These are phyloP conservation scores for Antedon mediterranea DNA, from an alignment of 53 echinoderm and acorn worm genomes.

Conservation along the genomic window DNA sequence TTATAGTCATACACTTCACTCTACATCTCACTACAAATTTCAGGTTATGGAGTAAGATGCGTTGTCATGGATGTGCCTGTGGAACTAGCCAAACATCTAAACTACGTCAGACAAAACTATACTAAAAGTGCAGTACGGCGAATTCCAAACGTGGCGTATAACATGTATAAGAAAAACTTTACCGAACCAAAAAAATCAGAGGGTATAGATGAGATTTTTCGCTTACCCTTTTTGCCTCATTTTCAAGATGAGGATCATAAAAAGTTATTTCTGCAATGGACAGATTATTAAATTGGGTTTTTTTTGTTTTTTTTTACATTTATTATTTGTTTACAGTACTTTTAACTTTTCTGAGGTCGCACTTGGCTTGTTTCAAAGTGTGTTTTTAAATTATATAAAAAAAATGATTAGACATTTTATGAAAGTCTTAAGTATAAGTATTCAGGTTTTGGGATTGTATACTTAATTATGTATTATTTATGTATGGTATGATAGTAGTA, in stretches of 20 bases:
- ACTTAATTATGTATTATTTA: no score
- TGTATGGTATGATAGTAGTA: no score
- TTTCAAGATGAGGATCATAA: conserved; percentile 49
- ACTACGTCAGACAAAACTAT: conserved; percentile 56
- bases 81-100: conserved; percentile 65
- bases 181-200: conserved; percentile 31
- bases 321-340: no score
- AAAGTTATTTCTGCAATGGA: conserved; percentile 58
- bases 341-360: no score
- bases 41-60: conserved; percentile 63
- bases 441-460: no score
- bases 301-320: no score
- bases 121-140: conserved; percentile 54
- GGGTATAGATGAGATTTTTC: conserved; percentile 47
- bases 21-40: no score
- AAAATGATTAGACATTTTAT: no score
- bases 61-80: conserved; percentile 56
- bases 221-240: conserved; percentile 40
- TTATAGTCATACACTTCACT: no score
- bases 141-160: conserved; percentile 53
- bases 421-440: no score
- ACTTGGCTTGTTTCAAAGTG: no score
- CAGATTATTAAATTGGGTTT: conserved; percentile 27
- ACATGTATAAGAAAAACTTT: conserved; percentile 82
- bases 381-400: no score